A percentile compares a stretch with the other conserved stretches of the same genome.
phyloP scores from a whole-genome alignment of 2,888 invertebrate genomes.

The Strigamia crassipes region DNA sequence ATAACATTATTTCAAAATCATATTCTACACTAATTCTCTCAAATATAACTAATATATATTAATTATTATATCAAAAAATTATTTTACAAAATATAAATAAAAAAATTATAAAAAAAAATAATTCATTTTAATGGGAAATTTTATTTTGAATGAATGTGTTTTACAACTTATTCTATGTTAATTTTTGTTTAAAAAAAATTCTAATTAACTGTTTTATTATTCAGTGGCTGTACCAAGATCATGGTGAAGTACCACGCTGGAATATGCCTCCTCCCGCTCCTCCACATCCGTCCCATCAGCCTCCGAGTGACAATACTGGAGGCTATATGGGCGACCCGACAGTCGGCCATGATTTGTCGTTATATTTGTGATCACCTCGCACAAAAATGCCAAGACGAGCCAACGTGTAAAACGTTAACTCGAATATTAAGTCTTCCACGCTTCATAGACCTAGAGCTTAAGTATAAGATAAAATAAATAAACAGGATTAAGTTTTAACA shows the following conservation, averaged over 20 bases:
- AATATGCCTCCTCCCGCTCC: conserved; percentile 44
- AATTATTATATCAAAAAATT: background rate
- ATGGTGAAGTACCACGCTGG: conserved; percentile 43
- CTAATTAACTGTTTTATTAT: conserved; percentile 23
- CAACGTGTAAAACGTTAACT: background rate
- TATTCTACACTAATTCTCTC: background rate
- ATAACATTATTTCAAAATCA: background rate
- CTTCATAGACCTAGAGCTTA: background rate
- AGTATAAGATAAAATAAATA: background rate
- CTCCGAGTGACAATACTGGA: conserved; percentile 37
- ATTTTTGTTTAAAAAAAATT: background rate
- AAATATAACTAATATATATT: background rate
- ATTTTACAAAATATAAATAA: background rate
- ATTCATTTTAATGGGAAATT: background rate
- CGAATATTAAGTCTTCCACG: background rate
- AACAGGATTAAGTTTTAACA: background rate
- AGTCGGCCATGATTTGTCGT: conserved; percentile 6
- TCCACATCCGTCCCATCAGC: background rate
- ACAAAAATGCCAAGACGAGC: background rate
- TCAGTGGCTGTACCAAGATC: conserved; percentile 43
- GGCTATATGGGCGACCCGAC: conserved; percentile 36
- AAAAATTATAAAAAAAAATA: background rate
- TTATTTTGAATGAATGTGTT: background rate
- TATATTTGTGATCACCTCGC: conserved; percentile 26
- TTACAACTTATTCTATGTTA: background rate